Base-by-base conservation (phyloP, 1,140 invertebrate genomes). In the Venustaconcha ellipsiformis region DNA sequence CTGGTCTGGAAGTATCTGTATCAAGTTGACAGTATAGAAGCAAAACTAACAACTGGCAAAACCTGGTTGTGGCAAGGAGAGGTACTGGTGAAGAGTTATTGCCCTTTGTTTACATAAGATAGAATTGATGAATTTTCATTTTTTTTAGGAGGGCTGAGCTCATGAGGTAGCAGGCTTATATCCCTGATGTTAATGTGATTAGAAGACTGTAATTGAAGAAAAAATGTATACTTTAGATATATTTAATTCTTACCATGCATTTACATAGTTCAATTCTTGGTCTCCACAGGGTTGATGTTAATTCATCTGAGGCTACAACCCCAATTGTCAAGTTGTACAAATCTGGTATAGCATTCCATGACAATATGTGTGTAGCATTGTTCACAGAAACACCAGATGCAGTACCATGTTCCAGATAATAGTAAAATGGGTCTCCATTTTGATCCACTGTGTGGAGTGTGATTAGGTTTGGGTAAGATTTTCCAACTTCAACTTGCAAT, bases 181-280 rank as follows among this genome's bases (percentile, higher is more conserved):
- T 30, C 26, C 26, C 26, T 30, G 26, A 30, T 30, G 26, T 30
- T 30, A 30, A 30, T 30, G 26, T 30, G 1, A 30, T 30, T 30
- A 4, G 26, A 30, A 30, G 26, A 30, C 2, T 30, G 26, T 26
- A 30, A 3, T 30, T 30, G 26, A 30, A 30, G 4, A 30, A 30
- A 6, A 11, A 48, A 48, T 48, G 5, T 48, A 48, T 48, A 48
- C 6, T 48, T 48, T 6, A 48, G 5, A 48, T 48, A 48, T 48
- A 48, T 8, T 48, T 48, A 0, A 11, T 12, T 18, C 48, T 58
- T 74, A 83, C 81, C 79, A 78, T 71, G 70, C 82, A 83, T 59
- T 79, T 79, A 64, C 82, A 83, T 14, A 78, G 74, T 70, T 83
- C 66, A 15, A 80, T 80, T 37, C 62, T 78, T 20, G 80, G 74